Evolutionary conservation across 2,888 invertebrate species (phyloP).

Genomic region (Caenorhabditis sulstoni): DNA sequence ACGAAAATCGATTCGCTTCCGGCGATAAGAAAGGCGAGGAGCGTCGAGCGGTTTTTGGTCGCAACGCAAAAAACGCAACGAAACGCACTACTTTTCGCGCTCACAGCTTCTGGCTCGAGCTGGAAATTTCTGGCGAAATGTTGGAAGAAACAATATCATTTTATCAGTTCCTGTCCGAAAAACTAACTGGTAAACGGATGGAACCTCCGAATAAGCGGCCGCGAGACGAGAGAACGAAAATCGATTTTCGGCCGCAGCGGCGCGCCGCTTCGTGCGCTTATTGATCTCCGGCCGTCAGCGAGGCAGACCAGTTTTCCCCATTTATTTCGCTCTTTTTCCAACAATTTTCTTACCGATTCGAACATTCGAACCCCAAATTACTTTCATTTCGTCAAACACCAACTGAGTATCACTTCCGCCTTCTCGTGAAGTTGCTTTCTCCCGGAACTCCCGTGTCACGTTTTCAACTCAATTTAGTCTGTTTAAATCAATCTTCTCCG

Average conservation of each 20-base stretch:
- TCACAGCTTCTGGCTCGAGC: neutral
- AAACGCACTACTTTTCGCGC: constrained; percentile 37
- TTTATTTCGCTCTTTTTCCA: constrained; percentile 45
- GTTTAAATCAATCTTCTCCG: neutral
- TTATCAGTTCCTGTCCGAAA: neutral
- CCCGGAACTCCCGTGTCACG: too few species aligned
- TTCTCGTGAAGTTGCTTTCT: neutral
- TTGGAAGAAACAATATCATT: neutral
- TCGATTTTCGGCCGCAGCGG: constrained; percentile 56
- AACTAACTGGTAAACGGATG: constrained; percentile 17
- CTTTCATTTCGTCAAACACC: constrained; percentile 4
- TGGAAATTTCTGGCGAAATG: neutral
- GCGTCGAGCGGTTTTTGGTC: constrained; percentile 53
- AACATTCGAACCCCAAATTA: constrained; percentile 15
- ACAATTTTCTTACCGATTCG: constrained; percentile 27
- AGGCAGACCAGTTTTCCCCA: constrained; percentile 13
- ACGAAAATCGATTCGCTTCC: constrained; percentile 22
- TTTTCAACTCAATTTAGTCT: neutral
- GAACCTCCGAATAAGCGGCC: neutral
- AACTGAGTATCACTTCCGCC: neutral
- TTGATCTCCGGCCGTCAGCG: constrained; percentile 61
- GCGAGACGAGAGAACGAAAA: constrained; percentile 43
- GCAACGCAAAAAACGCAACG: constrained; percentile 51
- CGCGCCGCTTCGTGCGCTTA: constrained; percentile 19
- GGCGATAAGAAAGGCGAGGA: constrained; percentile 20